Base-by-base conservation (phyloP, 2,797 vertebrate species). In the Macrochelys suwanniensis region DNA sequence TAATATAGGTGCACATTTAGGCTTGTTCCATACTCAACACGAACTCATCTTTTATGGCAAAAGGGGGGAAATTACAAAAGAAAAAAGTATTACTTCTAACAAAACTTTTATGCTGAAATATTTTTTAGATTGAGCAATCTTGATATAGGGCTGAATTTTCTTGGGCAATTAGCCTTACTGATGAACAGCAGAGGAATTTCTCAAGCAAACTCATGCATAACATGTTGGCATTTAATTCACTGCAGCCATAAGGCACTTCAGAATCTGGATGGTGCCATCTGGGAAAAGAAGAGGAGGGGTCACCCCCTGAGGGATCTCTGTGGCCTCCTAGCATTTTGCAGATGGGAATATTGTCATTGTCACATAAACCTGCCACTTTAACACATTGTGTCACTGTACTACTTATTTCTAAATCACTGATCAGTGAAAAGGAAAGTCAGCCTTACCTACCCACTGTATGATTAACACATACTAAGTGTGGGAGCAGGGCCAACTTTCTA, bases 121-220 rank as follows among this genome's bases (percentile, higher is more conserved):
- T 7, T 87, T 92, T 54, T 91, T 80, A 37, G 33, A 93, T n/a
- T 83, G 8, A 85, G 5, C 11, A 19, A 84, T 93, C 87, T 95
- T 87, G 1, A 85, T 57, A 47, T 28, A 31, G 5, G 77, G 12
- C 49, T 92, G 47, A 92, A 91, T 92, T 88, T 93, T 92, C 11
- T 53, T 84, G 45, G 57, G 88, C 86, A 91, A 68, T 95, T 96
- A 85, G 80, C 31, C 10, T 56, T 21, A 51, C 11, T 89, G 89
- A 93, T 91, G 57, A 94, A 90, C 4, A 85, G 61, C 89, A 76
- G 65, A 91, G 57, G 15, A 88, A 95, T 78, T 95, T 42, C 85
- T 91, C 61, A 15, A 74, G 65, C 28, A 95, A 94, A 93, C 23
- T 95, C 37, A 42, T 59, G 54, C 4, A 1, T 87, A 93, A 80